phyloP scores from a whole-genome alignment of 2,888 invertebrate species.

The Drosophila macrothrix region DNA sequence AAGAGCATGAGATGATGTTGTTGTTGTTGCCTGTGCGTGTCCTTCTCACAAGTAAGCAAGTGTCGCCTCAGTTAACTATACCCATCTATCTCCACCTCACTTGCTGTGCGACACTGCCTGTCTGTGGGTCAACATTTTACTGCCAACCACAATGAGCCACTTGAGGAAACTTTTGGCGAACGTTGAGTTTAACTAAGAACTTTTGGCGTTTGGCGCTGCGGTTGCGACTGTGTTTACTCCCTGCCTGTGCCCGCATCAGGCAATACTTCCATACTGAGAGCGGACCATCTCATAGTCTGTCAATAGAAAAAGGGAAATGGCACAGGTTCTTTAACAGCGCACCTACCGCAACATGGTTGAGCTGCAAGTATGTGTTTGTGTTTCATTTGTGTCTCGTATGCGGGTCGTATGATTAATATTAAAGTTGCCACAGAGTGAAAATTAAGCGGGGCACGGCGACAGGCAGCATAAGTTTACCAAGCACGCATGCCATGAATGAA shows the following conservation, averaged over 20 bases:
- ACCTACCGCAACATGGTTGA: constrained; percentile 46
- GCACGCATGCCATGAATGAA: constrained; percentile 19
- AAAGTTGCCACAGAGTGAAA: constrained; percentile 72
- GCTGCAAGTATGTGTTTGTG: constrained; percentile 28
- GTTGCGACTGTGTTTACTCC: constrained; percentile 23
- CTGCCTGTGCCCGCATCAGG: constrained; percentile 1
- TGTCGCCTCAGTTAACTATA: constrained; percentile 59
- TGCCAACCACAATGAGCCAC: constrained; percentile 77
- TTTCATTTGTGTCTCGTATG: constrained; percentile 52
- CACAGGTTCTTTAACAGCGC: constrained; percentile 27
- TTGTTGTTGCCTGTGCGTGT: constrained; percentile 37
- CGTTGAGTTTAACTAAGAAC: constrained; percentile 78
- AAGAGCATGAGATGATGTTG: constrained; percentile 43
- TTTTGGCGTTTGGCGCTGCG: constrained; percentile 74
- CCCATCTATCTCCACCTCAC: constrained; percentile 14
- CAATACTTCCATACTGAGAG: constrained; percentile 1
- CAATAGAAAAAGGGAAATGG: constrained; percentile 39
- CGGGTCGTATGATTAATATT: constrained; percentile 79
- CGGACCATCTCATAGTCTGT: constrained; percentile 31
- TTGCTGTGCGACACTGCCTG: constrained; percentile 7
- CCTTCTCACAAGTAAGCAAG: constrained; percentile 65
- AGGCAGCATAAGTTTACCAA: constrained; percentile 68
- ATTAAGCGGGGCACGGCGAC: constrained; percentile 63
- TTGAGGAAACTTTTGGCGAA: constrained; percentile 68
- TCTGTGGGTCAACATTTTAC: constrained; percentile 72